Evolutionary conservation across 2,797 vertebrate species (phyloP).

Genomic region (Lacerta viridis): DNA sequence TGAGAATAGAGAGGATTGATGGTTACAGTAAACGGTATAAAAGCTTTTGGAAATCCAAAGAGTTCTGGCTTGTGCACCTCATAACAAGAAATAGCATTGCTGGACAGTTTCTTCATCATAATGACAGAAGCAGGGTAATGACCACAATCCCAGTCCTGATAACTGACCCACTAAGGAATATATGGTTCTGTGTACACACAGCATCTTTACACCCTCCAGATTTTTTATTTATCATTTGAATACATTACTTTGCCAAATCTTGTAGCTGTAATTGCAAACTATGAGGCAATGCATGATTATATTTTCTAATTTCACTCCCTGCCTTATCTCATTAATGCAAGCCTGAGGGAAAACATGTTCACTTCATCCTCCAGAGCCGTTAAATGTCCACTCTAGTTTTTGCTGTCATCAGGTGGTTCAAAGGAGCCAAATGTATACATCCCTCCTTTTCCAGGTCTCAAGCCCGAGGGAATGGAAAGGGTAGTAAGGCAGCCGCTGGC

Average conservation of each 20-base stretch:
- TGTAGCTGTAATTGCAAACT: slow-evolving; percentile 68
- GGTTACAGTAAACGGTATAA: slow-evolving; percentile 49
- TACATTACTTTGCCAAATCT: slow-evolving; percentile 62
- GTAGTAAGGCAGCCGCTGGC: slow-evolving; percentile 11
- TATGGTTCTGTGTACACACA: slow-evolving; percentile 11
- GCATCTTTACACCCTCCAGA: slow-evolving; percentile 43
- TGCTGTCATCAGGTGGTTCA: not conserved
- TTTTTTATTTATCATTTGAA: slow-evolving; percentile 67
- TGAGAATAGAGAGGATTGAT: slow-evolving; percentile 66
- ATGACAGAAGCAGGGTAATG: slow-evolving; percentile 46
- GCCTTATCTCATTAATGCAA: slow-evolving; percentile 52
- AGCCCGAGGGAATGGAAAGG: not conserved
- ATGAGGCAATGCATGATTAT: slow-evolving; percentile 62
- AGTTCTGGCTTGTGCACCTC: slow-evolving; percentile 38
- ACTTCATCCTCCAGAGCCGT: not conserved
- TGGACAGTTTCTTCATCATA: slow-evolving; percentile 46
- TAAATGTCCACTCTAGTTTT: slow-evolving; percentile 24
- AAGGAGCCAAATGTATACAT: slow-evolving; percentile 1
- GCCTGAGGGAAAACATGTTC: slow-evolving; percentile 32
- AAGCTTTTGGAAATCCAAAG: slow-evolving; percentile 58
- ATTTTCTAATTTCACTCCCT: slow-evolving; percentile 71
- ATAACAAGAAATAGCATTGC: slow-evolving; percentile 47
- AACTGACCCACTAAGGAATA: not conserved
- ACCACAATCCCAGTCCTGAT: not conserved
- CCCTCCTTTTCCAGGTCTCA: not conserved